Conservation (phyloP, 2,797 vertebrate species). For the Paratrypauchen microcephalus region DNA sequence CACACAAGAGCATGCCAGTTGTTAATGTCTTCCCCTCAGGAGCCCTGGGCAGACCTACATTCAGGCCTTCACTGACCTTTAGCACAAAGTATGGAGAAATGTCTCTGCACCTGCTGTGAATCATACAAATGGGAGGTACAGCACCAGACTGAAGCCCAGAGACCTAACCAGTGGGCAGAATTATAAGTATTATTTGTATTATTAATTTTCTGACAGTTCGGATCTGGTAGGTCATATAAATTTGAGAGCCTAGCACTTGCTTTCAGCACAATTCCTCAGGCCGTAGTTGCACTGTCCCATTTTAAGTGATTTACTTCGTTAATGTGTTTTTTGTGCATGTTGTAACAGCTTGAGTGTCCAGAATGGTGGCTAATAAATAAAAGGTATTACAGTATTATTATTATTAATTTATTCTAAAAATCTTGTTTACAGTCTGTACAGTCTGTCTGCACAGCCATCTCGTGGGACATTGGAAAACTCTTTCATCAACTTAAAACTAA, state of each 20-base stretch:
- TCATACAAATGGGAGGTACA: constrained; percentile 14
- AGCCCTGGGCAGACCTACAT: constrained; percentile 19
- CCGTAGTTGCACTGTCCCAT: too few relatives aligned
- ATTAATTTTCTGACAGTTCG: neutral
- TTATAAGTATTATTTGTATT: neutral
- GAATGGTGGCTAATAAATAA: too few relatives aligned
- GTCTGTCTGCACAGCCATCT: too few relatives aligned
- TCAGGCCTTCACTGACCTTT: constrained; percentile 55
- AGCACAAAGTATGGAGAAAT: constrained; percentile 20
- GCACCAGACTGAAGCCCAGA: constrained; percentile 9
- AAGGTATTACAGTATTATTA: too few relatives aligned
- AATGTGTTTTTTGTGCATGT: too few relatives aligned
- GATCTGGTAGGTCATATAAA: neutral
- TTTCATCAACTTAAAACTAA: too few relatives aligned
- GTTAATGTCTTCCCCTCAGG: constrained; percentile 35
- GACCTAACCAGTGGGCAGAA: neutral
- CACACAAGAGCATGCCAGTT: constrained; percentile 56
- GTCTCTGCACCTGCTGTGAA: constrained; percentile 3
- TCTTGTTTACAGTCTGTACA: too few relatives aligned
- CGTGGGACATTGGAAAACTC: too few relatives aligned
- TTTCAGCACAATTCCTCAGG: too few relatives aligned
- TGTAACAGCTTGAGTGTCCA: too few relatives aligned
- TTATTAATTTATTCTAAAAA: too few relatives aligned
- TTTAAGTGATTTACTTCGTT: too few relatives aligned
- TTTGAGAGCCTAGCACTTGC: neutral